Evolutionary conservation across 2,888 invertebrate species (phyloP), one percentile per base, ranked within the genome.

Genomic region (Coenonympha arcania): DNA sequence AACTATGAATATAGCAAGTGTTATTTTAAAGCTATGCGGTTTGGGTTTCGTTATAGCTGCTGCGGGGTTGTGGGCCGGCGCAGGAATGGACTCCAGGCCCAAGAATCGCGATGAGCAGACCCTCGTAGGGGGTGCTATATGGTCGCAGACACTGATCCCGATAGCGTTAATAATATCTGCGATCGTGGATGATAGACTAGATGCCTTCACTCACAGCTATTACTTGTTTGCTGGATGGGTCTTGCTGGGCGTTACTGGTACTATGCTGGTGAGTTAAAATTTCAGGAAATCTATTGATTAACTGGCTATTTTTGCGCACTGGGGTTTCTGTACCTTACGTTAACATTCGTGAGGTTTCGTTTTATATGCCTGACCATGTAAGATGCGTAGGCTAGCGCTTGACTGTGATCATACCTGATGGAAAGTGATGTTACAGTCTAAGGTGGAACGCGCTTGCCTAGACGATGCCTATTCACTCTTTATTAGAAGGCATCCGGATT

Each of bases 121-220:
- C 0, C 52, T 82, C 0, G 55, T 84, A 0, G 76, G 76, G 2
- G 82, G 83, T 1, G 62, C 81, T 1, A 62, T 83, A 51, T 84
- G 83, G 83, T 79, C 83, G 19, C 84, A 84, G 57, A 66, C 65
- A 1, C 54, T 82, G 13, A 69, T 83, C 33, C 73, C 76, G 0
- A 57, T 76, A 1, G 83, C 81, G 0, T 57, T 83, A 0, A 60
- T 83, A 22, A 66, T 81, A 50, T 71, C 80, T 0, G 59, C 57
- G 5, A 54, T 67, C 2, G 59, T 69, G 0, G 59, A 68, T 2
- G 74, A 82, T 28, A 30, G 59, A 0, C 13, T 82, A 0, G 56
- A 69, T 33, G 1, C 3, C 0, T 64, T 69, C 11, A 60, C 80
- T 2, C 65, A 71, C 16, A 64, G 59, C n/a, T 82, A 72, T 55